phyloP scores from a whole-genome alignment of 2,113 vertebrate genomes.

The Crocuta crocuta region DNA sequence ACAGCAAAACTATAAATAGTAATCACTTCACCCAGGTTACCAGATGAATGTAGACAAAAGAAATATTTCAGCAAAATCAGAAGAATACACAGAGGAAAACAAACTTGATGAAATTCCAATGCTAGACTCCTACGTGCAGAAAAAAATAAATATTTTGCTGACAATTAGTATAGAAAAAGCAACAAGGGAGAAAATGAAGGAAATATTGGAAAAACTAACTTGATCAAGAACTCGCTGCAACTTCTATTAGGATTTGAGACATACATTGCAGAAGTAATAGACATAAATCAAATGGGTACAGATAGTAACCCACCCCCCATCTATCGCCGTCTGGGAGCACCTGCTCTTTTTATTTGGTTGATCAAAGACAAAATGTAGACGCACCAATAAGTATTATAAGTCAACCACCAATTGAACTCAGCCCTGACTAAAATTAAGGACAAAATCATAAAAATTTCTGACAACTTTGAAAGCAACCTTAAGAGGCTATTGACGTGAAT shows the following conservation, averaged over 20 bases:
- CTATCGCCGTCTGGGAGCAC: no score
- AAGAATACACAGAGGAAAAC: not conserved
- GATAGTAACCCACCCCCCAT: not conserved
- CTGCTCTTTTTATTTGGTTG: not conserved
- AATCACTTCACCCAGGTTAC: not conserved
- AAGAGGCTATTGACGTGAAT: not conserved
- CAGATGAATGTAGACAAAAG: not conserved
- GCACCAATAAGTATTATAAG: fast-evolving
- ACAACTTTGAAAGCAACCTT: not conserved
- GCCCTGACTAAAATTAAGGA: not conserved
- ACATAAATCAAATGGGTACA: not conserved
- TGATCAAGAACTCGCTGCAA: not conserved
- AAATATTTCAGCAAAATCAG: not conserved
- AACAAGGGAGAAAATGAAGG: no score
- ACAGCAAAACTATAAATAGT: not conserved
- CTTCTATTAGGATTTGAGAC: not conserved
- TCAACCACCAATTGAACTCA: not conserved
- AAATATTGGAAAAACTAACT: not conserved
- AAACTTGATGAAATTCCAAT: not conserved
- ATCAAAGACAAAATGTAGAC: not conserved
- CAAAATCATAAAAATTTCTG: not conserved
- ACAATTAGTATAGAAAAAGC: not conserved
- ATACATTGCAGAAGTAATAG: not conserved
- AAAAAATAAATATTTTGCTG: not conserved
- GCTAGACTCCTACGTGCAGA: not conserved